These are phyloP conservation scores for Microctonus hyperodae DNA, from an alignment of 2,888 invertebrate genomes.

Conservation along the genomic window DNA sequence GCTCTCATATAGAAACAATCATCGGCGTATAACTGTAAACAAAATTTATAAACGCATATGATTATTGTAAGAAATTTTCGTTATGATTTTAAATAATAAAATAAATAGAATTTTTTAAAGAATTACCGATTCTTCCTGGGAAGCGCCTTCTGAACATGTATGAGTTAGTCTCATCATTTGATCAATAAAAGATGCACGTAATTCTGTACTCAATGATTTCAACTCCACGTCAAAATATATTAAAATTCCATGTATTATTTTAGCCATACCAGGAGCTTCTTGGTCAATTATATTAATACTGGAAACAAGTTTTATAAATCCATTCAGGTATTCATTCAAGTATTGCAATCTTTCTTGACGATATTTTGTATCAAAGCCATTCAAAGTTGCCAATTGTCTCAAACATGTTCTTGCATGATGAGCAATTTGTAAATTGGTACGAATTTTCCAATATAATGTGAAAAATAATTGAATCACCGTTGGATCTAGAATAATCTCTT, in stretches of 20 bases:
- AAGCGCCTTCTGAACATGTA: constrained; percentile 70
- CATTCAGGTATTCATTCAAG: constrained; percentile 68
- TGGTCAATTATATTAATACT: constrained; percentile 70
- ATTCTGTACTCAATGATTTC: constrained; percentile 62
- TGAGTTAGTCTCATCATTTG: constrained; percentile 72
- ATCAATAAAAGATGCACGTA: constrained; percentile 68
- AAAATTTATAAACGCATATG: background rate
- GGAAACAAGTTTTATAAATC: constrained; percentile 69
- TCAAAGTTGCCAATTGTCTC: constrained; percentile 78
- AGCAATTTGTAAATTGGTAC: constrained; percentile 76
- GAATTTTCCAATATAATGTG: constrained; percentile 82
- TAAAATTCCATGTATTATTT: constrained; percentile 71
- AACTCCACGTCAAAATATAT: constrained; percentile 67
- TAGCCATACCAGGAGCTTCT: constrained; percentile 75
- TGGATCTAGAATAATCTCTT: constrained; percentile 78
- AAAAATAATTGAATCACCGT: constrained; percentile 81
- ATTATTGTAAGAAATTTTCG: background rate
- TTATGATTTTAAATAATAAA: too few relatives aligned
- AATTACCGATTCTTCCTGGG: constrained; percentile 72
- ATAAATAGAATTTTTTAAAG: background rate
- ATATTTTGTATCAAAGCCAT: constrained; percentile 67
- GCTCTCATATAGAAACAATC: constrained; percentile 72
- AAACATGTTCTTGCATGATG: constrained; percentile 83
- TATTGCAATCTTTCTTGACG: constrained; percentile 67
- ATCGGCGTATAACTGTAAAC: constrained; percentile 61